Conservation (phyloP, 1,140 invertebrate species). For the Eulimnadia texana region DNA sequence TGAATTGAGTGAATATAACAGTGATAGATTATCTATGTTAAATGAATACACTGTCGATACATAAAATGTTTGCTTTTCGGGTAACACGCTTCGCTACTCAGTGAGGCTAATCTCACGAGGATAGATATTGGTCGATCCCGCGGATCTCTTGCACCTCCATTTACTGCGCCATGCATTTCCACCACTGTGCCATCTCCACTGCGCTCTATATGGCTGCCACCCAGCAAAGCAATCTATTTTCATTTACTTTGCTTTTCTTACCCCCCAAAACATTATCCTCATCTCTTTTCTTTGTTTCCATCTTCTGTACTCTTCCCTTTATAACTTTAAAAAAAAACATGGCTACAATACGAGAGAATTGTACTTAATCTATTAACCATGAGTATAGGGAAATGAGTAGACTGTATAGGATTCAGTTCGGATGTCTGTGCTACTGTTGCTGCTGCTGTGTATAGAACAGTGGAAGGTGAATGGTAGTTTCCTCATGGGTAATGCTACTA, state of each 20-base stretch:
- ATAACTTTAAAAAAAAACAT: too few species aligned
- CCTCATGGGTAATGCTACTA: too few species aligned
- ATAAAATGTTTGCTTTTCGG: background rate
- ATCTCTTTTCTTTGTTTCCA: background rate
- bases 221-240: background rate
- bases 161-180: background rate
- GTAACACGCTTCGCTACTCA: background rate
- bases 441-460: too few species aligned
- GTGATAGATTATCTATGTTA: too few species aligned
- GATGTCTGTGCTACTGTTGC: too few species aligned
- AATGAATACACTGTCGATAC: background rate
- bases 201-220: too few species aligned
- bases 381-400: too few species aligned
- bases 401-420: too few species aligned
- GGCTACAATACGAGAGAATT: too few species aligned
- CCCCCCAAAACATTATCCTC: background rate
- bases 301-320: background rate
- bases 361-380: too few species aligned
- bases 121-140: background rate
- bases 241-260: background rate
- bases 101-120: background rate
- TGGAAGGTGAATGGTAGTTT: too few species aligned
- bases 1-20: too few species aligned
- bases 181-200: background rate
- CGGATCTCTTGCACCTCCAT: background rate